Evolutionary conservation across 2,797 vertebrate species (phyloP), one percentile per base, ranked within the genome.

Genomic region (Neomorphus geoffroyi): DNA sequence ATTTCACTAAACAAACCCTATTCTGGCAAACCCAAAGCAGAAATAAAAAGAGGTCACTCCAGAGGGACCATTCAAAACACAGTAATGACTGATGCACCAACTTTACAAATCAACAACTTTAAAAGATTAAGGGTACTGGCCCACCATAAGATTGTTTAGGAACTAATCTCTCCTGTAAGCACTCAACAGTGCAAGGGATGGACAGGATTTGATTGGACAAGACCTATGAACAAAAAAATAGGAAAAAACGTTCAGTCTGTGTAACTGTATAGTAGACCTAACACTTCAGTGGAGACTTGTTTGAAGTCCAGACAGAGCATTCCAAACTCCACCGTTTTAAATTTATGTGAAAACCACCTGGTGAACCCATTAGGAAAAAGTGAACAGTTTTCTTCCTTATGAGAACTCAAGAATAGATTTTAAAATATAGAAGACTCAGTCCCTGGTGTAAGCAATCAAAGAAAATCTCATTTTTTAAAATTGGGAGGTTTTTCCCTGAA

Each of bases 311-410:
- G 60, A 48, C 5, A 64, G 64, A 92, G 37, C 65, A 87, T 94
- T 94, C 92, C 86, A 94, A 84, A 82, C 32, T 46, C 69, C 88
- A 48, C 26, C 73, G 57, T 81, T 94, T 91, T 33, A 81, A 53
- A 88, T 67, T 88, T 92, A 90, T 95, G 80, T 78, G 48, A 93
- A 92, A 88, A 94, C 77, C 91, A 96, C 91, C 95, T 96, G 93
- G 91, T 92, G 91, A 93, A 84, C 22, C 79, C 41, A 96, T 93
- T 96, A 95, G 94, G 94, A 96, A 94, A 96, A 92, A 88, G 0
- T 96, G 91, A 96, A 92, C 22, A 58, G 41, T 67, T 85, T 93
- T 90, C 80, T 90, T 90, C 83, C 70, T 77, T 82, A 79, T 30
- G 19, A 93, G 64, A 67, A 82, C 48, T 80, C 60, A 67, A 79